These are phyloP conservation scores for Andricus grossulariae DNA, from an alignment of 1,140 invertebrate genomes.

Conservation along the genomic window DNA sequence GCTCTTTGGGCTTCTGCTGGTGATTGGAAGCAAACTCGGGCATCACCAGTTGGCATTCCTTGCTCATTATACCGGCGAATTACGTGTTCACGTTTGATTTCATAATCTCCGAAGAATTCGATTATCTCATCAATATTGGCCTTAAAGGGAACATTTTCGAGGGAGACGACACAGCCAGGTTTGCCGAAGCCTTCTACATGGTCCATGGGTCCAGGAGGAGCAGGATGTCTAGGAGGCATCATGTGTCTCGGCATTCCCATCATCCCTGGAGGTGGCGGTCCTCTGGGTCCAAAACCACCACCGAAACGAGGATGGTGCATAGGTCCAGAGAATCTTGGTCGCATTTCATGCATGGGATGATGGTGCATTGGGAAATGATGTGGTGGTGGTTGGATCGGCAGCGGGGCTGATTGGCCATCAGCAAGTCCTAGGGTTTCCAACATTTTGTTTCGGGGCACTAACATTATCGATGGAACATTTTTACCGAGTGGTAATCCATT, in stretches of 20 bases:
- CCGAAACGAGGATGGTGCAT: slow-evolving; percentile 65
- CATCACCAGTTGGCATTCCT: slow-evolving; percentile 91
- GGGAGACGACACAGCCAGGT: slow-evolving; percentile 87
- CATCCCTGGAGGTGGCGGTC: slow-evolving; percentile 60
- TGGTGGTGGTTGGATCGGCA: slow-evolving; percentile 41
- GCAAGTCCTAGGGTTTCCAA: slow-evolving; percentile 68
- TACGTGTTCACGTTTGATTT: slow-evolving; percentile 84
- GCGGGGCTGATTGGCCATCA: slow-evolving; percentile 58
- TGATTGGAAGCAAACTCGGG: slow-evolving; percentile 87
- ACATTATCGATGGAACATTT: slow-evolving; percentile 80
- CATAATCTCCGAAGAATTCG: slow-evolving; percentile 88
- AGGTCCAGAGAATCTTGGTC: slow-evolving; percentile 64
- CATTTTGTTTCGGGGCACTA: slow-evolving; percentile 81
- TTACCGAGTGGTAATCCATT: slow-evolving; percentile 82
- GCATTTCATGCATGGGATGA: slow-evolving; percentile 56
- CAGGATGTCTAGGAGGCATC: slow-evolving; percentile 48
- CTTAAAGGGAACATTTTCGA: slow-evolving; percentile 91
- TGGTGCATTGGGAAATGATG: slow-evolving; percentile 48
- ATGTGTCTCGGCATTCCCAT: slow-evolving; percentile 71
- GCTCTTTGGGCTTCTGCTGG: slow-evolving; percentile 86
- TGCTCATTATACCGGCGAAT: slow-evolving; percentile 89
- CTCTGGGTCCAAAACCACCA: slow-evolving; percentile 65
- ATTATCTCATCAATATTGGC: slow-evolving; percentile 92
- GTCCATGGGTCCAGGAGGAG: slow-evolving; percentile 41
- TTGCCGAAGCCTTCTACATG: slow-evolving; percentile 82